Evolutionary conservation across 2,888 invertebrate species (phyloP).

Genomic region (Dolomedes plantarius): DNA sequence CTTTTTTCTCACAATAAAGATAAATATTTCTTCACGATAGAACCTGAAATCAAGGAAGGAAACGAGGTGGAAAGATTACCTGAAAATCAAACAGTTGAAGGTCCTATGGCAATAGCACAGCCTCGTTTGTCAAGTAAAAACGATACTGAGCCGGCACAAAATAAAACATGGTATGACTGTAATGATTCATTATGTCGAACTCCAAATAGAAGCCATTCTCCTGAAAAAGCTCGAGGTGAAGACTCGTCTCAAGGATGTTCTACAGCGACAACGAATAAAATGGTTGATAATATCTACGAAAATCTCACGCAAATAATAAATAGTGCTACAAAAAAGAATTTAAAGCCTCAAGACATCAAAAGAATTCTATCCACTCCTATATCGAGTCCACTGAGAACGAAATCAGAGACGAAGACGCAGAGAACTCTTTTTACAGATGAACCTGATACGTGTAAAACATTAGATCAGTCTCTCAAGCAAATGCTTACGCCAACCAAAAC

Average conservation of each 20-base stretch:
- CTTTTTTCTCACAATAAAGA: slow-evolving; percentile 7
- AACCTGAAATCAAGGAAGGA: not conserved
- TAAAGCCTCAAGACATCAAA: slow-evolving; percentile 31
- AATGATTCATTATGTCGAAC: slow-evolving; percentile 61
- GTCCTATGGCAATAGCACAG: not conserved
- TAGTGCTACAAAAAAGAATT: slow-evolving; percentile 53
- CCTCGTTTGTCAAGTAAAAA: not conserved
- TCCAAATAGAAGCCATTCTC: not conserved
- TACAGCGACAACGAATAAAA: not conserved
- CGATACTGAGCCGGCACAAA: not conserved
- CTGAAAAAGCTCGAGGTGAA: not conserved
- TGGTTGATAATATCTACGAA: slow-evolving; percentile 46
- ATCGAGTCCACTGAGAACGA: not conserved
- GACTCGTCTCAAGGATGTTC: not conserved
- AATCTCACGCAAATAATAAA: slow-evolving; percentile 58
- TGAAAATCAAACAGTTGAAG: slow-evolving; percentile 18
- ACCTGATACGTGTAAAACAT: not conserved
- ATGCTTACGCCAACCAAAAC: slow-evolving; percentile 1
- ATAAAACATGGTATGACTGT: slow-evolving; percentile 54
- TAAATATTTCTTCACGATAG: slow-evolving; percentile 38
- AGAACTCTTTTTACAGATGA: not conserved
- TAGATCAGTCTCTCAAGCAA: not conserved
- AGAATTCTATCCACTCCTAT: slow-evolving; percentile 49
- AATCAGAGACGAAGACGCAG: not conserved
- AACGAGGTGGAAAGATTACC: slow-evolving; percentile 3